Percentiles rank a stretch among this genome's conserved stretches.
These are phyloP conservation scores for Proctacanthus coquilletti DNA, from an alignment of 1,140 invertebrate species.

Conservation along the genomic window DNA sequence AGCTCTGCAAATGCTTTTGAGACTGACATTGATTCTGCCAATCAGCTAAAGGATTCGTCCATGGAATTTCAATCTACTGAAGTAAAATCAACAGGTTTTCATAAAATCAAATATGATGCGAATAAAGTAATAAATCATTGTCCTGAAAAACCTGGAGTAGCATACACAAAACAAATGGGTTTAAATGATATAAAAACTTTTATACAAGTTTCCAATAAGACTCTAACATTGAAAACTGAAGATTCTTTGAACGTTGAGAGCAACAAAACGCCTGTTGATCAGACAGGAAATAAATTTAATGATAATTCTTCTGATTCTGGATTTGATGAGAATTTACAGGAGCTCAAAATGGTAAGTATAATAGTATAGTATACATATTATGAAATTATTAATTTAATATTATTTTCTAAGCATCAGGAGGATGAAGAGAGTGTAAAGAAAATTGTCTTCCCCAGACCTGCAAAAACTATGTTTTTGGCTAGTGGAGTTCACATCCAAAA, in stretches of 20 bases:
- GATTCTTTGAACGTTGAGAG: no score
- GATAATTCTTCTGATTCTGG: conserved; percentile 49
- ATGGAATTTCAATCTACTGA: no score
- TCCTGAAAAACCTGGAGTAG: conserved; percentile 9
- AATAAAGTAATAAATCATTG: conserved; percentile 10
- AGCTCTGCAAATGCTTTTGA: not conserved
- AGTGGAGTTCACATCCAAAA: conserved; percentile 21
- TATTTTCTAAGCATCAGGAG: conserved; percentile 14
- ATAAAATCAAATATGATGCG: conserved; percentile 10
- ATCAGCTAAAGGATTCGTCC: no score
- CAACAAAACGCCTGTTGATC: no score
- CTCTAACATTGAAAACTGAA: conserved; percentile 4
- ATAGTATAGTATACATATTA: conserved; percentile 8
- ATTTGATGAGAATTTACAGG: conserved; percentile 41
- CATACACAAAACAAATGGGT: no score
- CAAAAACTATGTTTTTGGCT: conserved; percentile 16
- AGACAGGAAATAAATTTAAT: conserved; percentile 33
- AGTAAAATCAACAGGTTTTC: conserved; percentile 4
- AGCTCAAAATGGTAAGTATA: conserved; percentile 24
- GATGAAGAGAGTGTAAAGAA: conserved; percentile 16
- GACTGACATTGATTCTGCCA: not conserved
- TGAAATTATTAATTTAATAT: not conserved
- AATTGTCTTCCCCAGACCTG: conserved; percentile 6
- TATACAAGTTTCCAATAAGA: no score
- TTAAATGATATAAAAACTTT: no score